phyloP scores from a whole-genome alignment of 2,797 vertebrate genomes.

The Pipistrellus kuhlii region DNA sequence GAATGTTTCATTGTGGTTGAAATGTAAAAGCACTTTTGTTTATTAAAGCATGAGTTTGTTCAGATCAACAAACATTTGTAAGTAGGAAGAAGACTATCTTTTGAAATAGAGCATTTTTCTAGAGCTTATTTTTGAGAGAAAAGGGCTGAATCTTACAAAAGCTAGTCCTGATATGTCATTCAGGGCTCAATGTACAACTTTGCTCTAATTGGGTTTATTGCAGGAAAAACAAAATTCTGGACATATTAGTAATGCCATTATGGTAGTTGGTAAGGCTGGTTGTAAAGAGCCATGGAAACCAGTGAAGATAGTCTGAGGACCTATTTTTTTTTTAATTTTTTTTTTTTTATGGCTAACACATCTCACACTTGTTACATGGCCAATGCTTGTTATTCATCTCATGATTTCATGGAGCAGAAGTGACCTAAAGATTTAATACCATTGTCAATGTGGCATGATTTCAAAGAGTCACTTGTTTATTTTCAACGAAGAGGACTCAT shows the following conservation, averaged over 20 bases:
- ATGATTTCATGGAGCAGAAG: slow-evolving; percentile 18
- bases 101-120: slow-evolving; percentile 59
- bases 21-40: slow-evolving; percentile 58
- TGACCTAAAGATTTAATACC: slow-evolving; percentile 36
- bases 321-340: neutral
- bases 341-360: neutral
- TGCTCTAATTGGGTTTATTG: neutral
- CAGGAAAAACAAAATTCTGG: slow-evolving; percentile 25
- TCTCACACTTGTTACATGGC: slow-evolving; percentile 9
- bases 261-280: neutral
- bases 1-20: slow-evolving; percentile 54
- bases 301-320: neutral
- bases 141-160: neutral
- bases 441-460: slow-evolving; percentile 10
- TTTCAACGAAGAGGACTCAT: neutral
- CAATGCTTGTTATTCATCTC: neutral
- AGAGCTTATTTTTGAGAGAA: slow-evolving; percentile 43
- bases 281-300: neutral
- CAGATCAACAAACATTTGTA: slow-evolving; percentile 51
- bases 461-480: slow-evolving; percentile 38
- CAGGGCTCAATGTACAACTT: neutral
- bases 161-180: neutral
- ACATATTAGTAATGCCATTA: neutral
- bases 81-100: slow-evolving; percentile 44
- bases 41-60: slow-evolving; percentile 58